Evolutionary conservation across 2,113 vertebrate species (phyloP), one percentile per base, ranked within the genome.

Genomic region (Canis aureus): DNA sequence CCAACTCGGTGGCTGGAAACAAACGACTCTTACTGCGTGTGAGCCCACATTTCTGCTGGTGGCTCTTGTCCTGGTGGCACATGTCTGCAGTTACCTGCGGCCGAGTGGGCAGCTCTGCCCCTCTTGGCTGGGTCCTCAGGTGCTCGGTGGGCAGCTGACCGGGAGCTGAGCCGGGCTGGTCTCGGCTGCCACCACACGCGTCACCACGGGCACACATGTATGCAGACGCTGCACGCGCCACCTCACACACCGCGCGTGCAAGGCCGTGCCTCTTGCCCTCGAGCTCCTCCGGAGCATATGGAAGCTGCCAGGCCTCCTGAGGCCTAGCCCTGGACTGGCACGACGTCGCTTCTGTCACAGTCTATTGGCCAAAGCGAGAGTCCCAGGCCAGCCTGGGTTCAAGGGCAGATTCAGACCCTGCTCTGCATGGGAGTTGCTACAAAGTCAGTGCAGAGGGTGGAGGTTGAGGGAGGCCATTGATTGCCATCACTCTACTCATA

Each of bases 1-100:
- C 22, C 22, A n/a, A 1, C 69, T 43, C 66, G 23, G 91, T 0
- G 12, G 20, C 49, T 38, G 69, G 29, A 4, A 22, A 25, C 8
- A 4, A 22, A 25, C 53, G 3, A 16, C 1, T 3, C 0, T 23
- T 3, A 1, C 10, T 43, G 49, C 12, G 10, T n/a, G 16, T 0
- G n/a, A 23, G 53, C 16, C 60, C 69, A 0, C 5, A 32, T 32
- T 32, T 17, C 53, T 23, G 23, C 2, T 3, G 20, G 71, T 8
- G 71, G 55, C 27, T 76, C 23, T 20, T 2, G 32, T 7, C 35
- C 22, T 10, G 1, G 35, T 5, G 23, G 29, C 20, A 5, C 2
- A 4, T 4, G 20, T 20, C 82, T 66, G 22, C 13, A 3, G 67
- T 11, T 59, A 29, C 43, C 43, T 22, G 38, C 0, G 12, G 83